Evolutionary conservation across 2,113 vertebrate species (phyloP).

Genomic region (Notiomystis cincta): DNA sequence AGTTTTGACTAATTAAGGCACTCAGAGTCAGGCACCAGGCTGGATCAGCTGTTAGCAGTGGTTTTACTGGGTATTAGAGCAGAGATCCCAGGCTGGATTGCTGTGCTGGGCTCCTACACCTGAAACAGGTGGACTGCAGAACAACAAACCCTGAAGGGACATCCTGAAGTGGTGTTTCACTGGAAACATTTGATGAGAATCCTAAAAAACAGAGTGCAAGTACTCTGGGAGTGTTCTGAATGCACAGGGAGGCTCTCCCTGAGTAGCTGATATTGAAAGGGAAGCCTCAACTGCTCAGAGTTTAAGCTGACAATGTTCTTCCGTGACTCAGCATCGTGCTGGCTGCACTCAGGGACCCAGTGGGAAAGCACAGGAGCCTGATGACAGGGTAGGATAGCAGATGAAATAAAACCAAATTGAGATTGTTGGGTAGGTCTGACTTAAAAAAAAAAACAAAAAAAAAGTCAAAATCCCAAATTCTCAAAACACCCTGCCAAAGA

Average conservation of each 20-base stretch:
- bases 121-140: background rate
- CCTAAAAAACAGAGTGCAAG: background rate
- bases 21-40: background rate
- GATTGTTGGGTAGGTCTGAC: background rate
- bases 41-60: background rate
- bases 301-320: background rate
- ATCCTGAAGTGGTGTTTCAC: background rate
- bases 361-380: background rate
- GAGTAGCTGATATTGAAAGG: background rate
- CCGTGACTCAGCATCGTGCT: background rate
- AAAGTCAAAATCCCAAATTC: background rate
- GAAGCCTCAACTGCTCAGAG: background rate
- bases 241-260: fast-evolving
- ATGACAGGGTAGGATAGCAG: background rate
- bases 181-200: background rate
- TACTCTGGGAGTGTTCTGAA: background rate
- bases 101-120: background rate
- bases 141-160: background rate
- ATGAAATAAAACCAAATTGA: background rate
- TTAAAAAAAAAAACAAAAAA: background rate
- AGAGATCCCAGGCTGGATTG: background rate
- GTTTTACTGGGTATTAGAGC: background rate
- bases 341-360: background rate
- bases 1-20: background rate
- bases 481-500: background rate